A percentile compares a stretch with the other conserved stretches of the same genome.
These are phyloP conservation scores for Psix sp. DNA, from an alignment of 1,140 invertebrate genomes.

Conservation along the genomic window DNA sequence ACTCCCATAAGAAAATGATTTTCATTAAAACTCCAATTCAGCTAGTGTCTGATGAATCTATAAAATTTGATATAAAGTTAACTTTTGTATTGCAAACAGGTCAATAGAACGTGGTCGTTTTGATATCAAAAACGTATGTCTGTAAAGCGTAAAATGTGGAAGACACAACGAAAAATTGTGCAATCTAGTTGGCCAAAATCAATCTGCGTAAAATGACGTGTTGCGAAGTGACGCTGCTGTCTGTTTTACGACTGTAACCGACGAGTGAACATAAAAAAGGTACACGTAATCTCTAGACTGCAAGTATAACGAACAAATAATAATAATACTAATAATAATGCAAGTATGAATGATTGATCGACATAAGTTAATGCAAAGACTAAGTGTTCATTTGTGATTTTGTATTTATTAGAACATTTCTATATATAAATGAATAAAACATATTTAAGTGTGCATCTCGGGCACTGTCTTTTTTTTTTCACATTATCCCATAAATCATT, in stretches of 20 bases:
- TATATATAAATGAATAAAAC: constrained; percentile 74
- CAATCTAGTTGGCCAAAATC: constrained; percentile 46
- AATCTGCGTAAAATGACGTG: constrained; percentile 46
- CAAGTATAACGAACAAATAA: constrained; percentile 75
- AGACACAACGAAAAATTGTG: constrained; percentile 20
- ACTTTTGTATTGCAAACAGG: constrained; percentile 21
- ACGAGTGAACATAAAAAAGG: constrained; percentile 62
- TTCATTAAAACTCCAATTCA: no score
- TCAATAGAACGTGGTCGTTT: constrained; percentile 13
- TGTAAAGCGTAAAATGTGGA: constrained; percentile 3
- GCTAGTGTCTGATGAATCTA: no score
- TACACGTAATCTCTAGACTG: constrained; percentile 73
- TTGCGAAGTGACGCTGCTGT: constrained; percentile 53
- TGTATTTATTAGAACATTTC: constrained; percentile 78
- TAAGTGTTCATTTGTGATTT: constrained; percentile 78
- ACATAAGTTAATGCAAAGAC: constrained; percentile 75
- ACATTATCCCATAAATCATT: constrained; percentile 22
- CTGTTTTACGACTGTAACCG: constrained; percentile 58
- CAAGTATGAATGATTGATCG: constrained; percentile 71
- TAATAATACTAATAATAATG: constrained; percentile 68
- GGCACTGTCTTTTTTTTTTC: constrained; percentile 40
- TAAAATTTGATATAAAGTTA: no score
- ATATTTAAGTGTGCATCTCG: constrained; percentile 75
- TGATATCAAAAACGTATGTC: constrained; percentile 34
- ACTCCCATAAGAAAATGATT: no score